These are phyloP conservation scores for Trachurus trachurus DNA, from an alignment of 2,797 vertebrate species.

Conservation along the genomic window DNA sequence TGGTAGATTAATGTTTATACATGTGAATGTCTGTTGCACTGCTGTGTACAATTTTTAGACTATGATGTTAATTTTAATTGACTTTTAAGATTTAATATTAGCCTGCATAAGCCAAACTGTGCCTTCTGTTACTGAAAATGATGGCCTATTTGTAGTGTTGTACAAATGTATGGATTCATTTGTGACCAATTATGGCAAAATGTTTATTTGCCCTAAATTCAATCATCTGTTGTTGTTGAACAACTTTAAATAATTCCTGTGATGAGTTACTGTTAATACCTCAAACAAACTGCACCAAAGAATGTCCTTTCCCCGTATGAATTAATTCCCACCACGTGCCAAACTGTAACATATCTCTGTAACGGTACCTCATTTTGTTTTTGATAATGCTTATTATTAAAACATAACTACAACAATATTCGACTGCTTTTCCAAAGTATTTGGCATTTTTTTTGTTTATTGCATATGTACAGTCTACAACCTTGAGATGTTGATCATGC, in stretches of 20 bases:
- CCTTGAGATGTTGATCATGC: constrained; percentile 14
- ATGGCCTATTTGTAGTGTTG: constrained; percentile 10
- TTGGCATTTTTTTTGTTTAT: constrained; percentile 73
- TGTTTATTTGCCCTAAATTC: constrained; percentile 4
- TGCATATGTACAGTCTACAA: constrained; percentile 75
- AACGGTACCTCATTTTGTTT: constrained; percentile 22
- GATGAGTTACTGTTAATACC: constrained; percentile 52
- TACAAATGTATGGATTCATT: constrained; percentile 20
- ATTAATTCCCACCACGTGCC: constrained; percentile 39
- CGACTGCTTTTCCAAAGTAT: constrained; percentile 28
- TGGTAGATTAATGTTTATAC: constrained; percentile 1
- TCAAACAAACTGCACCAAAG: constrained; percentile 65
- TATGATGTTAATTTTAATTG: not conserved
- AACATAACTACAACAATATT: constrained; percentile 21
- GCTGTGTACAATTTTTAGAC: not conserved
- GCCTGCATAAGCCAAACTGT: constrained; percentile 35
- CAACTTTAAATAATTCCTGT: constrained; percentile 13
- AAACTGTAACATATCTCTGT: constrained; percentile 33
- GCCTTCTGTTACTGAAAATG: constrained; percentile 47
- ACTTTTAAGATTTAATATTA: not conserved
- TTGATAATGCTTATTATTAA: constrained; percentile 53
- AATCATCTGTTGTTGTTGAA: constrained; percentile 30
- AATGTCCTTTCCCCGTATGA: constrained; percentile 28
- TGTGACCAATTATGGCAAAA: constrained; percentile 7
- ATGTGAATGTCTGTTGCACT: constrained; percentile 40